Percentiles rank a stretch among this genome's conserved stretches.
These are phyloP conservation scores for Panulirus ornatus DNA, from an alignment of 1,140 invertebrate species.

Conservation along the genomic window DNA sequence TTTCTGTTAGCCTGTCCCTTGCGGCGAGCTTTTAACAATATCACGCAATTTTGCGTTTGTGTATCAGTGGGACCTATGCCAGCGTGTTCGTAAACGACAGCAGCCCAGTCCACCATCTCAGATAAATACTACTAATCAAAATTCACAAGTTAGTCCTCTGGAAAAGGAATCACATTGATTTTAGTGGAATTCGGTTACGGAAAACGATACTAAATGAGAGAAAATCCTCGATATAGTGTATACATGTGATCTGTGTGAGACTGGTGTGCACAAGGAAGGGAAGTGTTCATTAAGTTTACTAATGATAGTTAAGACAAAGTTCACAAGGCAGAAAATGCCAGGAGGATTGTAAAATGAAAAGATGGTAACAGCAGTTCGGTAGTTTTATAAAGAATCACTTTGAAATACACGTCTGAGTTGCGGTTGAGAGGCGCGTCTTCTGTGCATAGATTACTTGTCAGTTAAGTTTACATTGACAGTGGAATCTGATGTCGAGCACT, in stretches of 20 bases:
- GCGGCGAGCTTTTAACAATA: neutral
- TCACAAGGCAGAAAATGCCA: neutral
- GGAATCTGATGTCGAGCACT: neutral
- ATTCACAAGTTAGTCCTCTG: neutral
- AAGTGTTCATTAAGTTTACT: neutral
- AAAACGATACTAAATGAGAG: neutral
- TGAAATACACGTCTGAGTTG: neutral
- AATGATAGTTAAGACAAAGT: neutral
- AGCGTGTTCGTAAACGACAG: neutral
- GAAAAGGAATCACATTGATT: neutral
- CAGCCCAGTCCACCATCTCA: neutral
- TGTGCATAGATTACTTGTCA: neutral
- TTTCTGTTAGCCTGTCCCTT: slow-evolving; percentile 1
- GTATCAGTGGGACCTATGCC: neutral
- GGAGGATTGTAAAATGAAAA: neutral
- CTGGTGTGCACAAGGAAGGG: neutral
- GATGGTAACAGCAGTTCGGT: neutral
- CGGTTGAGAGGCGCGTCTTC: neutral
- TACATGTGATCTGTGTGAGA: neutral
- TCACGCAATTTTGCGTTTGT: neutral
- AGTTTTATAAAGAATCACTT: neutral
- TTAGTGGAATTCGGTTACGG: neutral
- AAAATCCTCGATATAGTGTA: neutral
- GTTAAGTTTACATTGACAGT: neutral
- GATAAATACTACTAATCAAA: neutral